Conservation (phyloP, 2,113 vertebrate genomes). For the Aptenodytes forsteri region DNA sequence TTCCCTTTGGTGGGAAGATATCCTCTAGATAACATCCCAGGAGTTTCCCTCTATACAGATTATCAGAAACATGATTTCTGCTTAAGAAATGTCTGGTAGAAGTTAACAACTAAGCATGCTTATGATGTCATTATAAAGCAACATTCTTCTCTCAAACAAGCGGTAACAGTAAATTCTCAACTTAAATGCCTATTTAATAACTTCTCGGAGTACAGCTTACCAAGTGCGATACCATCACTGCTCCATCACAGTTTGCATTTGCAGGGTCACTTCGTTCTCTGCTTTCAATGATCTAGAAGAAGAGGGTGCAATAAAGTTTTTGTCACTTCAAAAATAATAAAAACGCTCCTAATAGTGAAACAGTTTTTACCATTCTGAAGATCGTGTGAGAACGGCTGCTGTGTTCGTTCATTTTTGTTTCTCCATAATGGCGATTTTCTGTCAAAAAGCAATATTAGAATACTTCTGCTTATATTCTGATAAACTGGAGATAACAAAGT, state of each 20-base stretch:
- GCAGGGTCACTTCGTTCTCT: conserved; percentile 84
- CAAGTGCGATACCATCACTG: conserved; percentile 94
- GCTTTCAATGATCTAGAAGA: conserved; percentile 90
- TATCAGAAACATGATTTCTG: neutral
- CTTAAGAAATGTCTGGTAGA: neutral
- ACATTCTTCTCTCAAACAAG: neutral
- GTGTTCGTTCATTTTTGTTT: conserved; percentile 95
- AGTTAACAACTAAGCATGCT: neutral
- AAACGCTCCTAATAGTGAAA: neutral
- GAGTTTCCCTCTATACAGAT: neutral
- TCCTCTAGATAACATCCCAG: neutral
- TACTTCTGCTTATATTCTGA: neutral
- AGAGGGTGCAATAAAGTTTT: neutral
- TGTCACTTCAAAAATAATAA: neutral
- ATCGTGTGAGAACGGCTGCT: conserved; percentile 97
- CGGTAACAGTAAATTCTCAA: neutral
- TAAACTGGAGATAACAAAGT: neutral
- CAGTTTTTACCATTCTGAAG: conserved; percentile 89
- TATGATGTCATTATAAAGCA: neutral
- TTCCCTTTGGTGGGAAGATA: neutral
- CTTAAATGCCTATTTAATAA: neutral
- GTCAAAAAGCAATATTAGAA: neutral
- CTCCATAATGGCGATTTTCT: conserved; percentile 94
- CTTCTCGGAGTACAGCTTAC: conserved; percentile 68
- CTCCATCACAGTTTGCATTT: conserved; percentile 83